Base-by-base conservation (phyloP, 2,797 vertebrate species). In the Limnodromus scolopaceus region DNA sequence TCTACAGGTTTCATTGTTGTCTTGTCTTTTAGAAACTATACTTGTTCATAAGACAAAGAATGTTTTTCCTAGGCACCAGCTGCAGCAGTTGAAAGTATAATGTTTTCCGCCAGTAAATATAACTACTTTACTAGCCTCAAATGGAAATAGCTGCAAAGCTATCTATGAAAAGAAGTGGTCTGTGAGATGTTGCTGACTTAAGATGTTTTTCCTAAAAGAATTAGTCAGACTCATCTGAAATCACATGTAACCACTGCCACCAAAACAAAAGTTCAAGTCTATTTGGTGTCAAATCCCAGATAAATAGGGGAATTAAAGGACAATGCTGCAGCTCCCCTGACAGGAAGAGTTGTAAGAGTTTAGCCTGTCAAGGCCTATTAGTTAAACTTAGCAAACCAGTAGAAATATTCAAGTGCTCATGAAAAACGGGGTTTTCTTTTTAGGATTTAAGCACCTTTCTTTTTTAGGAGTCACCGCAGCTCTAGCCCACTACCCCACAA, bases 161-260 rank as follows among this genome's bases (percentile, higher is more conserved):
- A 27, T 9, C 78, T 19, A 30, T 60, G 75, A 92, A 92, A 83
- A 96, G 39, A 91, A 61, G 76, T 32, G 65, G 16, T n/a, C 84
- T n/a, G 53, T 46, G 89, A 94, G 87, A 94, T 85, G 79, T 65
- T 93, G 92, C 95, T 96, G 96, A 96, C 95, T 75, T 15, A 97
- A 96, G 85, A 77, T 84, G 79, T 85, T 92, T 81, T 30, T 22
- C 71, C 43, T 58, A 80, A 91, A 94, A 92, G 76, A 91, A 91
- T 83, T 84, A 85, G 78, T 70, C 71, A 80, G 54, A 82, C 68
- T 86, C 91, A 91, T 91, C 75, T 87, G 76, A 87, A 95, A 91
- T 89, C 32, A 54, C 71, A 87, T 14, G 68, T 89, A 96, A 93
- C 49, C 36, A 34, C 61, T 53, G 46, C 32, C 32, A 87, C 41